Evolutionary conservation across 2,888 invertebrate species (phyloP), one percentile per base, ranked within the genome.

Genomic region (Phasia obesa): DNA sequence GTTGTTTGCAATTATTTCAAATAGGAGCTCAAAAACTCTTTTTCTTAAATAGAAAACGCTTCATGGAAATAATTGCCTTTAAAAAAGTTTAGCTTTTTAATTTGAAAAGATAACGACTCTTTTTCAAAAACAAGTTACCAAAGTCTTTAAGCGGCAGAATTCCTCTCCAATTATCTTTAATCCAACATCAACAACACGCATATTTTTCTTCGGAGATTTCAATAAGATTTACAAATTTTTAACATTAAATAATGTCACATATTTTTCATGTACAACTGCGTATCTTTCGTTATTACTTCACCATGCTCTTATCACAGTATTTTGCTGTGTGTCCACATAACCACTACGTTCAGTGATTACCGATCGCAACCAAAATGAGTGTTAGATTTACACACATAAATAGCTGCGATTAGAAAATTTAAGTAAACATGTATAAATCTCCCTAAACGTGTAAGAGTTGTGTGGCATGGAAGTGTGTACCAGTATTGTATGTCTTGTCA

Each of bases 221-320:
- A 51, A 44, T 60, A 53, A 62, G 70, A 77, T 77, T 70, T 77
- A 55, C 77, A 70, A 62, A 77, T 77, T 55, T 70, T 25, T n/a
- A 62, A 35, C 44, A 55, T 77, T 64, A 62, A 53, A 57, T 70
- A 62, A 77, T 55, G 23, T 19, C 35, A 47, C 60, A 69, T 60
- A 69, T 60, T 60, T 76, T 69, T 77, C 69, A 60, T 55, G 35
- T 53, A 11, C 47, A 57, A 65, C 25, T 15, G 57, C 47, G n/a
- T 38, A 73, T 73, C 27, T 53, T n/a, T 23, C 31, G 15, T 44
- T 44, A 60, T 35, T 27, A 59, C 38, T 42, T 53, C 27, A 57
- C 19, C 69, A 44, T 44, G 7, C 21, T 9, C 31, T 55, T 49
- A 62, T 55, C 70, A n/a, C n/a, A 55, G 62, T 59, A 57, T 42